Evolutionary conservation across 2,888 invertebrate species (phyloP).

Genomic region (Acrobasis suavella): DNA sequence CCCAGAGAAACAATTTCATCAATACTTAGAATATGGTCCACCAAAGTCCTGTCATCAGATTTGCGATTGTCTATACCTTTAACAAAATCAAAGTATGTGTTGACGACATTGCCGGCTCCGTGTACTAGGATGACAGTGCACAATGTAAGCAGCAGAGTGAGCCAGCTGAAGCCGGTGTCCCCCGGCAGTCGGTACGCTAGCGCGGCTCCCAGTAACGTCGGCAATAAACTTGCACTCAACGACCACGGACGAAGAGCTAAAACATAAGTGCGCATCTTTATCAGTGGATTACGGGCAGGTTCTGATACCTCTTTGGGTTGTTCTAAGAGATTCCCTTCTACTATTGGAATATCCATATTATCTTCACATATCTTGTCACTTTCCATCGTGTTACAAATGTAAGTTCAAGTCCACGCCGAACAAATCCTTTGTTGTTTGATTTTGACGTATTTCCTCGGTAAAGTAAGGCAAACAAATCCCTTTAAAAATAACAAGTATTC

Average conservation of each 20-base stretch:
- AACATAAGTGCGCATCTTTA: conserved; percentile 94
- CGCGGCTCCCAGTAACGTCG: conserved; percentile 94
- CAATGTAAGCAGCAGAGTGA: conserved; percentile 90
- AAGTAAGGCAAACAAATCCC: no score
- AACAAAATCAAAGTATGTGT: conserved; percentile 97
- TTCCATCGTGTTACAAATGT: conserved; percentile 42
- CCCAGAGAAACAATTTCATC: conserved; percentile 93
- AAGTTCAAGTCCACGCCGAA: neutral
- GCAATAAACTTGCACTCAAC: conserved; percentile 94
- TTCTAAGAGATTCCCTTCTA: conserved; percentile 72
- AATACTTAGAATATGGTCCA: conserved; percentile 91
- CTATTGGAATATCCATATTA: conserved; percentile 60
- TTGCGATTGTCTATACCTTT: conserved; percentile 96
- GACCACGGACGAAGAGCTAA: conserved; percentile 97
- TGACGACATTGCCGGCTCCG: conserved; percentile 97
- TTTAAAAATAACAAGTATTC: no score
- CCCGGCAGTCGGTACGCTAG: conserved; percentile 92
- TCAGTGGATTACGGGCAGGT: conserved; percentile 81
- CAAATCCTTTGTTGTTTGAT: no score
- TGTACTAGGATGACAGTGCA: conserved; percentile 95
- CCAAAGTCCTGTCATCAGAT: conserved; percentile 96
- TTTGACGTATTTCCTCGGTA: no score
- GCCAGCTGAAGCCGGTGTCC: conserved; percentile 88
- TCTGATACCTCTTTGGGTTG: conserved; percentile 66
- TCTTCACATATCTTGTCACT: conserved; percentile 53